Base-by-base conservation (phyloP, 2,797 vertebrate species). In the Saxicola maurus region DNA sequence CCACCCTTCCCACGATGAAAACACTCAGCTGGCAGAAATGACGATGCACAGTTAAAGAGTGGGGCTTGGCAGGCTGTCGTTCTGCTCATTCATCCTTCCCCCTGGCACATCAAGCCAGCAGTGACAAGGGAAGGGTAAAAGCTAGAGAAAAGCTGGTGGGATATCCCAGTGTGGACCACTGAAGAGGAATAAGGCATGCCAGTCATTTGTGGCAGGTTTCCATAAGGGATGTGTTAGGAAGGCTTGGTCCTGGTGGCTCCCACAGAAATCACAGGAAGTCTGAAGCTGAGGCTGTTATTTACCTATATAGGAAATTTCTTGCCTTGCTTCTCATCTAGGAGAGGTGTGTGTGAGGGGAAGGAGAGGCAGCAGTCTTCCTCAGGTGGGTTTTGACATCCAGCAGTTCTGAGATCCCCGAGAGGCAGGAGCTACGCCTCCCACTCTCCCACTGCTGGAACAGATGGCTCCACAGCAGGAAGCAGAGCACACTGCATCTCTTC, bases 11-110 rank as follows among this genome's bases (percentile, higher is more conserved):
- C 77, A 51, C 17, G 59, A 40, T 0, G 3, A 86, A 64, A 31
- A 68, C n/a, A 87, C 42, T 87, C 73, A 81, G 51, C 46, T 71
- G 37, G 38, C n/a, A 92, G 81, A 92, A 91, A 93, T 88, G 20
- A 79, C 0, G 0, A 9, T 45, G 19, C 4, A 1, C 4, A 78
- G 16, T 21, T 38, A 90, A 56, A 80, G 77, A 85, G 60, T 74
- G 62, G 43, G 48, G 3, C 19, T 93, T 83, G 82, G 53, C 76
- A 86, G 51, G 40, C 33, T 55, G 19, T 21, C 0, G 0, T 2
- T 1, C 27, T 3, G 3, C 35, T 92, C 55, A 55, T 52, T 61
- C 57, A 55, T 86, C 15, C 68, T 51, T 76, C 48, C n/a, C 37
- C 21, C 57, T 38, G 45, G 65, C 72, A 64, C 1, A 2, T 28